These are phyloP conservation scores for Oreochromis mossambicus DNA, from an alignment of 2,797 vertebrate species.

Conservation along the genomic window DNA sequence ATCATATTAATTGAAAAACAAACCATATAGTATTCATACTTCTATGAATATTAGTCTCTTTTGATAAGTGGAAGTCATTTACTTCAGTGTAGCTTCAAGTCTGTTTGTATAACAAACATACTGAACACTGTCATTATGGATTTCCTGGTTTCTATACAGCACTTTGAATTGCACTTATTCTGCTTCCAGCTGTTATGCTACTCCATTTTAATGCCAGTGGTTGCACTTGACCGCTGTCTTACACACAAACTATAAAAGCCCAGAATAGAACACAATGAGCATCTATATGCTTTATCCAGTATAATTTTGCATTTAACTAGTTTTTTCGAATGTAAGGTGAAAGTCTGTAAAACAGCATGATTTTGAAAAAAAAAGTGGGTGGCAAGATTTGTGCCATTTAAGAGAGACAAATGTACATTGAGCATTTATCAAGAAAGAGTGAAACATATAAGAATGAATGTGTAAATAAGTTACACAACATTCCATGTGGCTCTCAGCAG, in stretches of 20 bases:
- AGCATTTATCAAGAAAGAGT: not conserved
- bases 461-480: constrained; percentile 18
- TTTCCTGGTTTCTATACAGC: not conserved
- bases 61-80: not conserved
- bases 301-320: not conserved
- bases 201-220: constrained; percentile 28
- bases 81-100: not conserved
- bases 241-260: constrained; percentile 7
- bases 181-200: constrained; percentile 18
- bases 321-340: not conserved
- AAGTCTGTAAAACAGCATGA: not conserved
- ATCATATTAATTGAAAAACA: not conserved
- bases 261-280: not conserved
- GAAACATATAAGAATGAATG: not conserved
- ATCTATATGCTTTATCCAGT: not conserved
- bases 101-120: not conserved
- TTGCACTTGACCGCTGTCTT: constrained; percentile 22
- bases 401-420: not conserved
- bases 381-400: not conserved
- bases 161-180: not conserved
- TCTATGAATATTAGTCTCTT: not conserved
- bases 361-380: not conserved
- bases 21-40: not conserved
- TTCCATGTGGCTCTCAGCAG: constrained; percentile 5
- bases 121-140: not conserved